Conservation (phyloP, 2,888 invertebrate species). For the Hirtodrosophila histrioides region DNA sequence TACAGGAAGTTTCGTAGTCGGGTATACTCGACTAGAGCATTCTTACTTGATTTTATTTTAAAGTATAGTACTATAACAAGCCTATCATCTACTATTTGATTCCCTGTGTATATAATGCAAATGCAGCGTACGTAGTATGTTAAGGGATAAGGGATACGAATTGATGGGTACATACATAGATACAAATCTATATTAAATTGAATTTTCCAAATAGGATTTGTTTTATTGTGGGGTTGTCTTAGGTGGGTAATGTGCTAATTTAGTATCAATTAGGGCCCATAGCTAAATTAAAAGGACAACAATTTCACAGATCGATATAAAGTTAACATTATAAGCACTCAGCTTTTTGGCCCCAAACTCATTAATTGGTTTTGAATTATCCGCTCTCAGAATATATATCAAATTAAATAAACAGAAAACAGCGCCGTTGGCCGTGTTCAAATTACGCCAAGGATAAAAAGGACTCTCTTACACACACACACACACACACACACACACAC, state of each 20-base stretch:
- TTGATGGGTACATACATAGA: too few relatives aligned
- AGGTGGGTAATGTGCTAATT: not conserved
- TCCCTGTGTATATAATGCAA: too few relatives aligned
- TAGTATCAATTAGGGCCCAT: not conserved
- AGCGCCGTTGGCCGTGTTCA: slow-evolving; percentile 20
- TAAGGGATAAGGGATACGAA: too few relatives aligned
- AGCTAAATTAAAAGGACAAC: not conserved
- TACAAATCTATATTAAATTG: too few relatives aligned
- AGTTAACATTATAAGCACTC: slow-evolving; percentile 7
- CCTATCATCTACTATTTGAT: too few relatives aligned
- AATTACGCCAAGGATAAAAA: slow-evolving; percentile 19
- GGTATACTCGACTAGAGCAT: too few relatives aligned
- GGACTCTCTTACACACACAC: slow-evolving; percentile 8
- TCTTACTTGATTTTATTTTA: too few relatives aligned
- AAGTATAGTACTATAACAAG: too few relatives aligned
- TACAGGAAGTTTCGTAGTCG: too few relatives aligned
- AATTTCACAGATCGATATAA: slow-evolving; percentile 10
- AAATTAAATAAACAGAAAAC: slow-evolving; percentile 42
- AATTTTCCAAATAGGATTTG: too few relatives aligned
- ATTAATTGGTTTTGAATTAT: slow-evolving; percentile 37
- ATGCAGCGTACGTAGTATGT: too few relatives aligned
- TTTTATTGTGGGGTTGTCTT: not conserved
- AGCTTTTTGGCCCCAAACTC: slow-evolving; percentile 7
- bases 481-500: not conserved
- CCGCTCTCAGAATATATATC: slow-evolving; percentile 7